Percentiles rank a stretch among this genome's conserved stretches.
phyloP scores from a whole-genome alignment of 2,888 invertebrate genomes.

The Ichneumon xanthorius region DNA sequence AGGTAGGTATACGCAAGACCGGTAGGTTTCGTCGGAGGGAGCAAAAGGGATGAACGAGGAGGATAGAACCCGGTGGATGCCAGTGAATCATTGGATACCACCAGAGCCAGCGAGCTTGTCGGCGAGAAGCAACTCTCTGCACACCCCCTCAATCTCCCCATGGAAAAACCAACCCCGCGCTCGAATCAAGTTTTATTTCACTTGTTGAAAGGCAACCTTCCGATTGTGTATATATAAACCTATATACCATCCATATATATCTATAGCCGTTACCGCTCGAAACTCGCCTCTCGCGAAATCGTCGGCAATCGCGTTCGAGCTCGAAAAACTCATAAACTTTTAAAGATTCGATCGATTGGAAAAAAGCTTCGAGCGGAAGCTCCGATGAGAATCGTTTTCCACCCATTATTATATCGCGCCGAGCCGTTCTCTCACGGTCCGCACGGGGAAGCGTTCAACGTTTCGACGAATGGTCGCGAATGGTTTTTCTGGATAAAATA shows the following conservation, averaged over 20 bases:
- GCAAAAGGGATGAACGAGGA: slow-evolving; percentile 28
- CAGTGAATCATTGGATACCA: slow-evolving; percentile 5
- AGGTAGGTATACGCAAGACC: slow-evolving; percentile 66
- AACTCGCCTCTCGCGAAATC: slow-evolving; percentile 26
- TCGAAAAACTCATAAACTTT: slow-evolving; percentile 52
- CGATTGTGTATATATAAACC: slow-evolving; percentile 34
- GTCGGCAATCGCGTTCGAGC: slow-evolving; percentile 35
- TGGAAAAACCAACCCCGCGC: slow-evolving; percentile 54
- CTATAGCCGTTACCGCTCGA: not conserved
- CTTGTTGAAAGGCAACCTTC: slow-evolving; percentile 75
- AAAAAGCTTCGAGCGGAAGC: slow-evolving; percentile 29
- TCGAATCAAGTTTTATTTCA: slow-evolving; percentile 75
- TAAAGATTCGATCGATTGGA: slow-evolving; percentile 55
- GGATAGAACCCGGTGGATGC: slow-evolving; percentile 13
- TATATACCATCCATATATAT: not conserved
- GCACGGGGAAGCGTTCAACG: slow-evolving; percentile 7
- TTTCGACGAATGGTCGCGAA: slow-evolving; percentile 37
- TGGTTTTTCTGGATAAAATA: slow-evolving; percentile 51
- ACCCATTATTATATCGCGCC: slow-evolving; percentile 45
- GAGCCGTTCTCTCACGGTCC: slow-evolving; percentile 23
- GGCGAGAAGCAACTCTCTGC: slow-evolving; percentile 11
- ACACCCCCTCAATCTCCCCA: not conserved
- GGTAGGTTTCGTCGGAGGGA: slow-evolving; percentile 58
- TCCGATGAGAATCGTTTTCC: slow-evolving; percentile 29
- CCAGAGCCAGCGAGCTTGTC: slow-evolving; percentile 33